Evolutionary conservation across 1,140 invertebrate species (phyloP).

Genomic region (Bombyx mandarina): DNA sequence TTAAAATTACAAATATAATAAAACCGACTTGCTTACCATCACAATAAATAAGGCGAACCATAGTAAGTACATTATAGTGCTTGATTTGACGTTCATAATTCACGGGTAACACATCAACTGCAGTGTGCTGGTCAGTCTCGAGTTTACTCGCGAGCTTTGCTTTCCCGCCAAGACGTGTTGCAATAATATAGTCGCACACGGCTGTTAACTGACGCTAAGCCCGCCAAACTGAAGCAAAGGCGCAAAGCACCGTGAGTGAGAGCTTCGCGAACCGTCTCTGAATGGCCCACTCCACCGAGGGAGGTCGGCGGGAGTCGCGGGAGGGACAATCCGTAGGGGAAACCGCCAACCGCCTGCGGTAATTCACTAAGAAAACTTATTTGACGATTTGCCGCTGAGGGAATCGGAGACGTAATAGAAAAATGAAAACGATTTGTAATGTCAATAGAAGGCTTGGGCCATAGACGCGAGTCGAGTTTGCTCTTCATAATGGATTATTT

Average conservation of each 20-base stretch:
- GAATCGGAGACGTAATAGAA: slow-evolving; percentile 41
- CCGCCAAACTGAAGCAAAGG: slow-evolving; percentile 61
- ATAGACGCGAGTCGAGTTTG: background rate
- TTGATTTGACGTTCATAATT: slow-evolving; percentile 38
- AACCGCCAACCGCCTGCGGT: slow-evolving; percentile 59
- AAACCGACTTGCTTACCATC: slow-evolving; percentile 39
- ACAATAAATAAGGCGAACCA: slow-evolving; percentile 41
- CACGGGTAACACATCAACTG: slow-evolving; percentile 44
- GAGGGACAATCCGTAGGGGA: slow-evolving; percentile 63
- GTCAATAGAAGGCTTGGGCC: slow-evolving; percentile 9
- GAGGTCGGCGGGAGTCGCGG: slow-evolving; percentile 58
- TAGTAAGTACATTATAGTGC: slow-evolving; percentile 25
- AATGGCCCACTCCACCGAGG: slow-evolving; percentile 63
- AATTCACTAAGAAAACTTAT: slow-evolving; percentile 70
- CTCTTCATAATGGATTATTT: no score
- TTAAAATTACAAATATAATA: slow-evolving; percentile 6
- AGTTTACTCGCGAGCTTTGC: slow-evolving; percentile 23
- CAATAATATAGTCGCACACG: slow-evolving; percentile 27
- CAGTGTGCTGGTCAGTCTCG: slow-evolving; percentile 16
- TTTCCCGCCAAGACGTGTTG: slow-evolving; percentile 45
- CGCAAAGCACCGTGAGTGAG: slow-evolving; percentile 38
- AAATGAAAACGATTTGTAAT: slow-evolving; percentile 39
- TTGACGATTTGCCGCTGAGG: slow-evolving; percentile 48
- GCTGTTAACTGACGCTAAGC: slow-evolving; percentile 45
- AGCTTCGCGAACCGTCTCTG: slow-evolving; percentile 63